Base-by-base conservation (phyloP, 2,888 invertebrate genomes). In the Nomada hirtipes region DNA sequence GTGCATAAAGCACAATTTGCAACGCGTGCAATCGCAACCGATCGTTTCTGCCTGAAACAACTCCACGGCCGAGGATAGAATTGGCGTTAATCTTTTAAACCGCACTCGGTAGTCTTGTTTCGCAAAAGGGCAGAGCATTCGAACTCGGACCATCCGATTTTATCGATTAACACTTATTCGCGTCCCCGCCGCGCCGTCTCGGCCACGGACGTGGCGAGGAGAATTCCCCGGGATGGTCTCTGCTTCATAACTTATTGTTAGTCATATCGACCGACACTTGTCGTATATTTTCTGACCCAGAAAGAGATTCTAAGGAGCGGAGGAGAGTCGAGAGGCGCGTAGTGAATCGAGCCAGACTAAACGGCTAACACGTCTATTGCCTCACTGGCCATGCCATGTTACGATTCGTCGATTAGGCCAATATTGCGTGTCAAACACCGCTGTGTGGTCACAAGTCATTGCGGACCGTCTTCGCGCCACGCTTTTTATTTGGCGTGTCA, bases 231-330 rank as follows among this genome's bases (percentile, higher is more conserved):
- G 68, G 55, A 55, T 75, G 70, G 69, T 74, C 44, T 70, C 72
- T 72, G 57, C 70, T 61, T 60, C 65, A 79, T 83, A 79, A 85
- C 77, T 85, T 83, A 82, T 80, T 80, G 76, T 77, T 84, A 83
- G 87, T 85, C 81, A 74, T 79, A 82, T 84, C 83, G 84, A 84
- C 70, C 84, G 83, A 77, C 79, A 64, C 67, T 53, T 73, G 82
- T 68, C 85, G 76, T 86, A 80, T 85, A 88, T 87, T 87, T 88
- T 85, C 85, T 88, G 87, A 88, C 87, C 88, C 68, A 88, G 87
- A 88, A 88, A 88, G 70, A 85, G 79, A 82, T 71, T 86, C 77
- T 71, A 68, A 63, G 42, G 72, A 65, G 60, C 55, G 69, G 29
- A 73, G 73, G 72, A 71, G 71, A 70, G 70, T 20, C 60, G 77